Percentiles rank a stretch among this genome's conserved stretches.
Evolutionary conservation across 2,888 invertebrate species (phyloP).

Genomic region (Strigamia maritima): DNA sequence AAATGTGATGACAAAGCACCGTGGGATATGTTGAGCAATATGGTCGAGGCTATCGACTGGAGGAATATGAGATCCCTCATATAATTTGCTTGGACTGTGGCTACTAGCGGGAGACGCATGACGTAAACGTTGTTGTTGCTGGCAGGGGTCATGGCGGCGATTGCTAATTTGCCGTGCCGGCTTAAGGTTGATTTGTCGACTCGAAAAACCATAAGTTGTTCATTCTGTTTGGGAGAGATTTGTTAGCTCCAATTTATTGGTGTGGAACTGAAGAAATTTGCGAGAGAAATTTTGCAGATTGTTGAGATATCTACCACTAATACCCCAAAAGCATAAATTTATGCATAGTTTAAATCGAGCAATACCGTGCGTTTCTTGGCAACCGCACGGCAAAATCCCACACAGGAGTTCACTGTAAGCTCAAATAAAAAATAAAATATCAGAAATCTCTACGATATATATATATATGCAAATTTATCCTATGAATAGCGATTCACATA

Average conservation of each 20-base stretch:
- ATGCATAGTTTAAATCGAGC: not conserved
- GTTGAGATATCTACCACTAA: too few species aligned
- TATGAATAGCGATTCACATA: too few species aligned
- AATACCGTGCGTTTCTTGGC: too few species aligned
- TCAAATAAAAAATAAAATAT: too few species aligned
- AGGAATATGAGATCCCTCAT: constrained; percentile 77
- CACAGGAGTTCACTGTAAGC: too few species aligned
- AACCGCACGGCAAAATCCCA: too few species aligned
- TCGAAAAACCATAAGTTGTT: constrained; percentile 85
- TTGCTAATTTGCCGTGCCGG: not conserved
- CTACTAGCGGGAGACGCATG: constrained; percentile 48
- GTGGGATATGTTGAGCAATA: constrained; percentile 87
- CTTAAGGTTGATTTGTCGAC: constrained; percentile 72
- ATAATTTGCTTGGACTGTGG: constrained; percentile 73
- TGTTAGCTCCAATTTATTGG: not conserved
- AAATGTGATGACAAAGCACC: constrained; percentile 57
- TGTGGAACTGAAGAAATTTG: not conserved
- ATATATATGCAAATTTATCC: too few species aligned
- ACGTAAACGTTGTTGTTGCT: constrained; percentile 36
- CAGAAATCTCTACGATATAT: too few species aligned
- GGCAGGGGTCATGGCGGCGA: constrained; percentile 32
- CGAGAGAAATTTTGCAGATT: not conserved
- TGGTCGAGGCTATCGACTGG: constrained; percentile 87
- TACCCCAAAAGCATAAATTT: not conserved
- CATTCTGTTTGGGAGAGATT: constrained; percentile 62